Evolutionary conservation across 2,888 invertebrate species (phyloP).

Genomic region (Drosophila ustulata): DNA sequence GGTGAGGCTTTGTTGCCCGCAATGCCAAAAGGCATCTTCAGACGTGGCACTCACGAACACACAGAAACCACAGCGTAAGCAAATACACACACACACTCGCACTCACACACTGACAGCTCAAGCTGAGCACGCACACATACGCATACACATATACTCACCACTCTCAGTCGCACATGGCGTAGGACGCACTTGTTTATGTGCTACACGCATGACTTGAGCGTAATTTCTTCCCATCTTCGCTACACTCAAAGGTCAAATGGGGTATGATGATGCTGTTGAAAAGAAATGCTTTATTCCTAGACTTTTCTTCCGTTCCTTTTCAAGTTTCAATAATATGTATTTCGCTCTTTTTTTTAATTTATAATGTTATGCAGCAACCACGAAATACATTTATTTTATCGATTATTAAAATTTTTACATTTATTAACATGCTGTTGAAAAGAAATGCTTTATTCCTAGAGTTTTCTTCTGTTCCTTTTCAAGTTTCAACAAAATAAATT

Average conservation of each 20-base stretch:
- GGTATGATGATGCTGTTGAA: neutral
- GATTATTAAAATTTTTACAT: too few relatives aligned
- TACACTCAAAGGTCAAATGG: neutral
- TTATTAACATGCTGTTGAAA: too few relatives aligned
- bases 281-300: too few relatives aligned
- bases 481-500: too few relatives aligned
- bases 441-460: too few relatives aligned
- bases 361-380: too few relatives aligned
- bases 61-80: slow-evolving; percentile 62
- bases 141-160: slow-evolving; percentile 19
- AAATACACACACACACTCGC: slow-evolving; percentile 38
- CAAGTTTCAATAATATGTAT: too few relatives aligned
- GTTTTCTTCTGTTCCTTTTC: too few relatives aligned
- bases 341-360: too few relatives aligned
- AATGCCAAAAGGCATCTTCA: slow-evolving; percentile 39
- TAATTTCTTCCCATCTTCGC: slow-evolving; percentile 59
- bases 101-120: slow-evolving; percentile 17
- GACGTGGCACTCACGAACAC: slow-evolving; percentile 35
- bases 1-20: slow-evolving; percentile 50
- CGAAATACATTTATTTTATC: too few relatives aligned
- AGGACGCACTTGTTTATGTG: slow-evolving; percentile 69
- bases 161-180: slow-evolving; percentile 27
- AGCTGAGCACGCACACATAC: slow-evolving; percentile 27
- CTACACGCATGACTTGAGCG: slow-evolving; percentile 69
- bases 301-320: too few relatives aligned